Evolutionary conservation across 2,888 invertebrate species (phyloP), one percentile per base, ranked within the genome.

Genomic region (Thecocarcelia acutangulata): DNA sequence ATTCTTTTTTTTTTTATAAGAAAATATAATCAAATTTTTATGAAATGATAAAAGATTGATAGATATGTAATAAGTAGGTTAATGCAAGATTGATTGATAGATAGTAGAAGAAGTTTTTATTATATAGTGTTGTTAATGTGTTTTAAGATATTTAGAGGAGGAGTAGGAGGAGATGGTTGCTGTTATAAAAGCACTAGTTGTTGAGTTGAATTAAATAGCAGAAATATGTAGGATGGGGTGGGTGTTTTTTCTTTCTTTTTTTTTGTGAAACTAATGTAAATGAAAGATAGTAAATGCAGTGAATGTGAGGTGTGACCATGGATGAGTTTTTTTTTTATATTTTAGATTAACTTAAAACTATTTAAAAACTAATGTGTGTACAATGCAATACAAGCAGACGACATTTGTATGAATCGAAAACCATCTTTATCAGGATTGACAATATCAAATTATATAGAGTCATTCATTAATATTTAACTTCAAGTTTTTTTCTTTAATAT

Each of bases 321-420:
- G n/a, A 24, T 37, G 17, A 12, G 6, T 42, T 21, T 9, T 24
- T 28, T 50, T 52, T 40, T n/a, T 50, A 21, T 52, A 13, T 13
- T 5, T 63, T 56, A 19, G 64, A 44, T 69, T 59, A 59, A 80
- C 69, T 76, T 56, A 74, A 44, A 74, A 64, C 64, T 74, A 74
- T 37, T 19, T 52, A 44, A 15, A 24, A 59, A 63, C 58, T 19
- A 73, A n/a, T n/a, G 61, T 56, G 77, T 77, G 69, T 73, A 69
- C 72, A 68, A 73, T 81, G 77, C 81, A 81, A 69, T 73, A 58
- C 76, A 81, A 81, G 77, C 77, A 77, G 68, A 64, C 68, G 66
- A 63, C 56, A 76, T 58, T n/a, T n/a, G n/a, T n/a, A 75, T 73
- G 68, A 50, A 56, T 73, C 73, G 61, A 70, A 64, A 56, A 50